phyloP scores from a whole-genome alignment of 2,113 vertebrate genomes.

The Egretta garzetta region DNA sequence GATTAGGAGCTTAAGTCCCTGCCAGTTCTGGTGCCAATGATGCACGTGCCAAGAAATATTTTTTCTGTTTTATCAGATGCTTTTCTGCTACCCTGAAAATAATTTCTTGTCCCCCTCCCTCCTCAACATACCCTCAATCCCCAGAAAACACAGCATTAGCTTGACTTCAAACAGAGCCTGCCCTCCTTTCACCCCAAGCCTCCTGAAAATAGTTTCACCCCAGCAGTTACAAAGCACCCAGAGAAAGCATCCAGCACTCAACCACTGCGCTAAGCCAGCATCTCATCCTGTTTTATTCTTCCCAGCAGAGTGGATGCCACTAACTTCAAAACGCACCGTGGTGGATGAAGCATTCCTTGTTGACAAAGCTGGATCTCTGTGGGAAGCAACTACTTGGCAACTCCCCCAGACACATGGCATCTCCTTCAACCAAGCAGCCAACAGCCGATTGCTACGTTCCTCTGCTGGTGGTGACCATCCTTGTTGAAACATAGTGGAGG shows the following conservation, averaged over 20 bases:
- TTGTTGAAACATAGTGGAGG: not conserved
- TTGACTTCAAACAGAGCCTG: not conserved
- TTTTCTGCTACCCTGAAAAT: not conserved
- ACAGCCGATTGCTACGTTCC: accelerated
- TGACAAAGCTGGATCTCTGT: not conserved
- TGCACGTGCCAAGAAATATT: accelerated
- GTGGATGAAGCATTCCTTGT: not conserved
- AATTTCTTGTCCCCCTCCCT: not conserved
- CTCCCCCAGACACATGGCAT: not conserved
- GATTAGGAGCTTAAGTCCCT: not conserved
- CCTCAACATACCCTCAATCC: not conserved
- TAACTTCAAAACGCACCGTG: accelerated
- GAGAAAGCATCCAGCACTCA: not conserved
- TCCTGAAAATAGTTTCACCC: not conserved
- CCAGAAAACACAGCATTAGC: not conserved
- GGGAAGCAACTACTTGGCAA: not conserved
- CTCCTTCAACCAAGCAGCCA: not conserved
- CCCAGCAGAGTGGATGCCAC: not conserved
- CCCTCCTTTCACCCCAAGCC: not conserved
- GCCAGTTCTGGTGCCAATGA: not conserved
- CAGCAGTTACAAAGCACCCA: not conserved
- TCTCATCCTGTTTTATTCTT: not conserved
- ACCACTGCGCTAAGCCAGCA: not conserved
- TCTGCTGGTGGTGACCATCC: not conserved
- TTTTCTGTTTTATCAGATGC: not conserved